A percentile compares a stretch with the other conserved stretches of the same genome.
These are phyloP conservation scores for Phrynocephalus forsythii DNA, from an alignment of 2,797 vertebrate genomes.

Conservation along the genomic window DNA sequence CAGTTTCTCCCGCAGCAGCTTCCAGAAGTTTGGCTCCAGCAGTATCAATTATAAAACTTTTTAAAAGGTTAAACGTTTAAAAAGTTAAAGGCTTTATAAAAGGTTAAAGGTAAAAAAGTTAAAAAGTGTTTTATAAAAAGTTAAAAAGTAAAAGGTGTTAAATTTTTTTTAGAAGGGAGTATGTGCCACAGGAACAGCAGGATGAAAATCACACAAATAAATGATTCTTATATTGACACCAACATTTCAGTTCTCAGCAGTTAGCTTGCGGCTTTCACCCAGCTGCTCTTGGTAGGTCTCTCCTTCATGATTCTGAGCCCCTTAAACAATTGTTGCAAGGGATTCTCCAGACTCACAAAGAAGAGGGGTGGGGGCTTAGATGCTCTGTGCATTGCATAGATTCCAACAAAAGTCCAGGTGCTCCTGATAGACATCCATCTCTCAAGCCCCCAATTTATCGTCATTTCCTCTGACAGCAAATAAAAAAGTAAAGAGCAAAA, in stretches of 20 bases:
- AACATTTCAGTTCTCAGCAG: not conserved
- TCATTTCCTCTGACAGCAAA: slow-evolving; percentile 23
- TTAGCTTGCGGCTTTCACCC: not conserved
- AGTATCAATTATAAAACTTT: too few relatives aligned
- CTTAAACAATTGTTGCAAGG: not conserved
- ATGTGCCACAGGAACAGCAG: not conserved
- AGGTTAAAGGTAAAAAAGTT: too few relatives aligned
- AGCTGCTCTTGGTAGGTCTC: not conserved
- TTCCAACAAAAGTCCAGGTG: not conserved
- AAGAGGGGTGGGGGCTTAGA: too few relatives aligned
- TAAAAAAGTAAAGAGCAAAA: slow-evolving; percentile 10
- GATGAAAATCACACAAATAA: not conserved
- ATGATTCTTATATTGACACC: too few relatives aligned
- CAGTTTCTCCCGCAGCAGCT: too few relatives aligned
- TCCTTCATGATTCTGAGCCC: not conserved
- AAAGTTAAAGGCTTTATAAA: too few relatives aligned
- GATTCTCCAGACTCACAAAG: not conserved
- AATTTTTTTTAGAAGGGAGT: too few relatives aligned
- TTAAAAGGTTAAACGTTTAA: too few relatives aligned
- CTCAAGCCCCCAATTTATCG: slow-evolving; percentile 15
- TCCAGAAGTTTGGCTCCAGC: too few relatives aligned
- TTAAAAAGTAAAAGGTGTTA: too few relatives aligned
- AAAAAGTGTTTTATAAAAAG: too few relatives aligned
- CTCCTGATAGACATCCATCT: slow-evolving; percentile 30
- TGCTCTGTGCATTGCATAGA: not conserved